A percentile compares a stretch with the other conserved stretches of the same genome.
These are phyloP conservation scores for Phaethornis superciliosus DNA, from an alignment of 2,113 vertebrate species.

Conservation along the genomic window DNA sequence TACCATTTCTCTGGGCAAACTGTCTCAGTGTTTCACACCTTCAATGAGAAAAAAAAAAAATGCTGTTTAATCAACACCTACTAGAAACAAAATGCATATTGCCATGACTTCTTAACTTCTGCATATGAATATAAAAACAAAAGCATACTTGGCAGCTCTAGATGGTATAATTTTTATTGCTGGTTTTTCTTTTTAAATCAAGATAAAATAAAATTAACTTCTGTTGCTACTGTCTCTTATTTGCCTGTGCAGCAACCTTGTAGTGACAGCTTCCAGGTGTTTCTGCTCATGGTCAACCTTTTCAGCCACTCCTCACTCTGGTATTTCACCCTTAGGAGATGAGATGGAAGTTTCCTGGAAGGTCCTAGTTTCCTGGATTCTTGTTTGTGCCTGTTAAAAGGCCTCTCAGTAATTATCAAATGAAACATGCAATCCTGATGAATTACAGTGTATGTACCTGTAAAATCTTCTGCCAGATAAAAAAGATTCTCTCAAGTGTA, in stretches of 20 bases:
- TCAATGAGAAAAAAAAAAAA: not conserved
- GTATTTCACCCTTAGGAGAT: not conserved
- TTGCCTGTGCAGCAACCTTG: not conserved
- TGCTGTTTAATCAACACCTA: not conserved
- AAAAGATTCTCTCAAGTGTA: not conserved
- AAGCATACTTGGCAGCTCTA: not conserved
- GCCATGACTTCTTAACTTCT: not conserved
- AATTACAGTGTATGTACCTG: not conserved
- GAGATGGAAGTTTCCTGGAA: not conserved
- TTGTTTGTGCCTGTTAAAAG: not conserved
- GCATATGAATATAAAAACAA: not conserved
- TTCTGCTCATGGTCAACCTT: not conserved
- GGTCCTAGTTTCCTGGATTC: not conserved
- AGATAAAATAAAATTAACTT: not conserved
- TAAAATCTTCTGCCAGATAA: not conserved
- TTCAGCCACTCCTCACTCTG: not conserved
- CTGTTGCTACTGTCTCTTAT: not conserved
- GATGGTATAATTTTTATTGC: not conserved
- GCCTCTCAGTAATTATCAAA: not conserved
- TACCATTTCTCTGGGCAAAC: not conserved
- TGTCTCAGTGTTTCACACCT: not conserved
- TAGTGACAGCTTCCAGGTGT: not conserved
- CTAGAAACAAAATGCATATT: not conserved
- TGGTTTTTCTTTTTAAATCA: not conserved
- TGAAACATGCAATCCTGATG: not conserved